phyloP scores from a whole-genome alignment of 2,113 vertebrate genomes.

The Aphelocoma coerulescens region DNA sequence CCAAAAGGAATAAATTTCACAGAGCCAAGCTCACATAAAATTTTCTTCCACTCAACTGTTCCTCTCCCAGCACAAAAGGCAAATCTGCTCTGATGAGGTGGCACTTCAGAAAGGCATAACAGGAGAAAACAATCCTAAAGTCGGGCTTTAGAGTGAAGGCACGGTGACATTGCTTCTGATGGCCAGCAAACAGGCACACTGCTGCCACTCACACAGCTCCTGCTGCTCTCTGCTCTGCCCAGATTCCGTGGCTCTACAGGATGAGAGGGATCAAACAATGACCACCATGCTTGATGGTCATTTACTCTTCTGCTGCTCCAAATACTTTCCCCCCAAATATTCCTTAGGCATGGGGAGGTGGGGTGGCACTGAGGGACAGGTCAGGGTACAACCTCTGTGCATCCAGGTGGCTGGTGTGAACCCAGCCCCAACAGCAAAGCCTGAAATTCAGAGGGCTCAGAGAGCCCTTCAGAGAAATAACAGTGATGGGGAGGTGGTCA shows the following conservation, averaged over 20 bases:
- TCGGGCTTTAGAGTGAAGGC: rapidly evolving
- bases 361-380: not conserved
- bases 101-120: not conserved
- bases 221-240: not conserved
- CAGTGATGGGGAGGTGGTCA: not conserved
- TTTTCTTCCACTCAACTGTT: not conserved
- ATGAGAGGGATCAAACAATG: not conserved
- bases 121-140: not conserved
- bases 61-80: not conserved
- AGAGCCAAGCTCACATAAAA: not conserved
- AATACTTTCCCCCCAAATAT: not conserved
- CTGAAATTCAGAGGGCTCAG: not conserved
- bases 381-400: not conserved
- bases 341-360: not conserved
- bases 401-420: not conserved
- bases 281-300: rapidly evolving
- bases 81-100: not conserved
- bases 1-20: not conserved
- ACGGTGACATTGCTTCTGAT: not conserved
- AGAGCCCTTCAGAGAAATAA: not conserved
- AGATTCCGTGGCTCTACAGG: not conserved
- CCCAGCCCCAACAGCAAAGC: rapidly evolving
- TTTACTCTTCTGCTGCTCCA: not conserved
- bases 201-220: not conserved
- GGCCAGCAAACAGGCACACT: not conserved